Evolutionary conservation across 2,113 vertebrate species (phyloP).

Genomic region (Antechinus flavipes): DNA sequence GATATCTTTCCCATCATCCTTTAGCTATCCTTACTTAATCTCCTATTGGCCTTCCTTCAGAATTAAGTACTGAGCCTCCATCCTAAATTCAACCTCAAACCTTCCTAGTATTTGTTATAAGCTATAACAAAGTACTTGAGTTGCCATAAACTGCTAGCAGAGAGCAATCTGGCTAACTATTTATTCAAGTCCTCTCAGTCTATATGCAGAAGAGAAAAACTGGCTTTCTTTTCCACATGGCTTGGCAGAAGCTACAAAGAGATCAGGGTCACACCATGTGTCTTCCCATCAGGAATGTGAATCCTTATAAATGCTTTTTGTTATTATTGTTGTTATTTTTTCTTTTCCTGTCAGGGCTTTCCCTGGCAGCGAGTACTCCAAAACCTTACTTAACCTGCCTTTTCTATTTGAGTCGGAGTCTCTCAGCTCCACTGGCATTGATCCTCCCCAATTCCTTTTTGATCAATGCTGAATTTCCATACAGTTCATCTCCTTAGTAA

Average conservation of each 20-base stretch:
- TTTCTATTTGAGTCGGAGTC: conserved; percentile 10
- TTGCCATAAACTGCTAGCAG: not conserved
- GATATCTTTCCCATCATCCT: not conserved
- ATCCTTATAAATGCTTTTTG: conserved; percentile 30
- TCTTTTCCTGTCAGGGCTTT: conserved; percentile 34
- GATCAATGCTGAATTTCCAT: conserved; percentile 15
- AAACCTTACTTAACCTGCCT: conserved; percentile 44
- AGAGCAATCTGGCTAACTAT: conserved; percentile 6
- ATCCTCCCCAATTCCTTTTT: conserved; percentile 16
- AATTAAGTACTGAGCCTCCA: not conserved
- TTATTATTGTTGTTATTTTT: not conserved
- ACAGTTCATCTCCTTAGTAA: conserved; percentile 17
- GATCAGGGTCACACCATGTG: conserved; percentile 57
- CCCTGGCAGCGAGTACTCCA: conserved; percentile 23
- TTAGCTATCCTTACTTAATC: not conserved
- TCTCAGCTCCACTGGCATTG: not conserved
- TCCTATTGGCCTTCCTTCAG: not conserved
- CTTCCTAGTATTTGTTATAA: not conserved
- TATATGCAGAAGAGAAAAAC: conserved; percentile 6
- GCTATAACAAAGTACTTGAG: conserved; percentile 14
- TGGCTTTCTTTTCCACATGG: conserved; percentile 54
- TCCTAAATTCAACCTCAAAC: not conserved
- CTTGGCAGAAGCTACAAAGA: conserved; percentile 55
- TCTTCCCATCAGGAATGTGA: conserved; percentile 50
- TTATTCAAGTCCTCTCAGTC: not conserved